Conservation (phyloP, 2,113 vertebrate species). For the Pogonocichla stellata region DNA sequence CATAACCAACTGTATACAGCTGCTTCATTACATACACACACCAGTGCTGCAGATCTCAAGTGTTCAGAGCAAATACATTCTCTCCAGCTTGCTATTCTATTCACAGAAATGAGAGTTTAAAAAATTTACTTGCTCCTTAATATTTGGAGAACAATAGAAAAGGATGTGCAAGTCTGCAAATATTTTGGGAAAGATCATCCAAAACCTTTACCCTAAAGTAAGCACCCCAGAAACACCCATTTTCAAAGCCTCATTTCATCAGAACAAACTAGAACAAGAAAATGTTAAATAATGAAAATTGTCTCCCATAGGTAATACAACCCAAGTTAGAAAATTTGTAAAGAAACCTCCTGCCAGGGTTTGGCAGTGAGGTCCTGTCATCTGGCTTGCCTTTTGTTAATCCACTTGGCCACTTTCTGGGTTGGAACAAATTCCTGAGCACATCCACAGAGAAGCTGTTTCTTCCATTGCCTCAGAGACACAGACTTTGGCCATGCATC, state of each 20-base stretch:
- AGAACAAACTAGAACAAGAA: not conserved
- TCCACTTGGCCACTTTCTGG: accelerated
- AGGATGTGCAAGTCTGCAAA: not conserved
- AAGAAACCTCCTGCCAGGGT: not conserved
- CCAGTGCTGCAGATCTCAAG: not conserved
- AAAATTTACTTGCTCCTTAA: not conserved
- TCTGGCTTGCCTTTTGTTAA: not conserved
- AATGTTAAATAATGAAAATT: not conserved
- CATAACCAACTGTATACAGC: not conserved
- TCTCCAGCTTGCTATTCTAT: not conserved
- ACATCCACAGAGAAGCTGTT: not conserved
- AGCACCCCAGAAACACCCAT: not conserved
- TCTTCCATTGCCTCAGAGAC: not conserved
- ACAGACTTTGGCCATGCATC: not conserved
- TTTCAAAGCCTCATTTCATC: not conserved
- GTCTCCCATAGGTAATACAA: not conserved
- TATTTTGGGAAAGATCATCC: not conserved
- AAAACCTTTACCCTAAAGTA: not conserved
- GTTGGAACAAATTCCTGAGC: not conserved
- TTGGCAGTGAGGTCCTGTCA: not conserved
- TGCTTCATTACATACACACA: not conserved
- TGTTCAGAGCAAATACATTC: not conserved
- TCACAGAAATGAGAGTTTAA: not conserved
- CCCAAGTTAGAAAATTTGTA: not conserved
- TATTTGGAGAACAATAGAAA: not conserved